These are phyloP conservation scores for Halcyon chelicuti DNA, from an alignment of 2,797 vertebrate species.

Conservation along the genomic window DNA sequence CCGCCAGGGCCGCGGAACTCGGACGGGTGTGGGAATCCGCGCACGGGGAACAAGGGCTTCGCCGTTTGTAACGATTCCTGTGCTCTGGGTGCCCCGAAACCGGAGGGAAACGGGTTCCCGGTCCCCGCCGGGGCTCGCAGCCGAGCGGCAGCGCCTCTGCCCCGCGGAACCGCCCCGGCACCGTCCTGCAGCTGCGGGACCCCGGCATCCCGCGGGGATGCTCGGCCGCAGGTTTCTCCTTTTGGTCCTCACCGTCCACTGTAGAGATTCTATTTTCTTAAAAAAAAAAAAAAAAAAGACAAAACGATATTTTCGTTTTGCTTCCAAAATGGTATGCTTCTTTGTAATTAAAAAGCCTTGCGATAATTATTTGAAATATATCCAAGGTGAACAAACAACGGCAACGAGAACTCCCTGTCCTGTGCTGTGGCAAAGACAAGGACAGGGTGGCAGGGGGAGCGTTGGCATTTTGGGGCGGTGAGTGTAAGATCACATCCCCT, in stretches of 20 bases:
- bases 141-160: background rate
- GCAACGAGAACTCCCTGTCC: background rate
- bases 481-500: background rate
- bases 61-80: background rate
- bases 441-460: background rate
- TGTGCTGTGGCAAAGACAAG: background rate
- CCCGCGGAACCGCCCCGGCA: background rate
- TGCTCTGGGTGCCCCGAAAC: fast-evolving
- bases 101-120: background rate
- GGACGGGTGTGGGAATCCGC: fast-evolving
- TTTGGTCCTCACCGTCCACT: fast-evolving
- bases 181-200: background rate
- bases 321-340: background rate
- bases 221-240: background rate
- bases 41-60: fast-evolving
- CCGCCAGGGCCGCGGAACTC: fast-evolving
- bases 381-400: background rate
- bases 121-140: fast-evolving
- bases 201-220: background rate
- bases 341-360: background rate
- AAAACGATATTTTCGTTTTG: fast-evolving
- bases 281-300: background rate
- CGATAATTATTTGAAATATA: background rate
- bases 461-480: background rate
- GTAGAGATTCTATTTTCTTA: background rate